Percentiles rank a stretch among this genome's conserved stretches.
Evolutionary conservation across 2,113 vertebrate genomes (phyloP).

Genomic region (Thalassoma bifasciatum): DNA sequence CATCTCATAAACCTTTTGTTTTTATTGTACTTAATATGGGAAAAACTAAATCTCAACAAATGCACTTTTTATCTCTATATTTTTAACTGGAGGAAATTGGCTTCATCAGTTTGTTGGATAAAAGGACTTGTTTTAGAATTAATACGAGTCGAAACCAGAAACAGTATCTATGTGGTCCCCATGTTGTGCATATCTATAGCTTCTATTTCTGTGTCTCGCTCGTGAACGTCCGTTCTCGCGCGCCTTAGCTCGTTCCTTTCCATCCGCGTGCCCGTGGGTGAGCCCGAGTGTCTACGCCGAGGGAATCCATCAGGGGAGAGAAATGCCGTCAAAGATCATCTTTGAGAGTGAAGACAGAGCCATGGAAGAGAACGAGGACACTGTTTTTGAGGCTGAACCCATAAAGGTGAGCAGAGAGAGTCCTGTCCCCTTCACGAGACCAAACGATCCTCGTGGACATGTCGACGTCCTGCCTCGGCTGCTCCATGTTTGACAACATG

Average conservation of each 20-base stretch:
- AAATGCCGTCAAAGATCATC: conserved; percentile 78
- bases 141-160: too few species aligned
- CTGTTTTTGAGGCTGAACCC: conserved; percentile 34
- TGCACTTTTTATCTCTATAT: too few species aligned
- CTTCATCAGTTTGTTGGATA: too few species aligned
- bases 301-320: conserved; percentile 54
- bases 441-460: background rate
- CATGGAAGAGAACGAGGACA: conserved; percentile 64
- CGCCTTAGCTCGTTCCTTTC: conserved; percentile 66
- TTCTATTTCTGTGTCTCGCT: conserved; percentile 37
- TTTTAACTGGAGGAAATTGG: too few species aligned
- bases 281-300: conserved; percentile 47
- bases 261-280: conserved; percentile 52
- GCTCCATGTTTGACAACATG: conserved; percentile 65
- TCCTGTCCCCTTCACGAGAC: background rate
- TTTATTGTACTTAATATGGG: too few species aligned
- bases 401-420: conserved; percentile 63
- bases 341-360: conserved; percentile 55
- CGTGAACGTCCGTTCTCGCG: conserved; percentile 3
- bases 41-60: too few species aligned
- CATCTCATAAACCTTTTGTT: too few species aligned
- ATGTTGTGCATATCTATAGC: background rate
- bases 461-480: background rate
- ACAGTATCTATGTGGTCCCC: too few species aligned
- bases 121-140: too few species aligned